Evolutionary conservation across 1,140 invertebrate species (phyloP).

Genomic region (Drosophila equinoxialis): DNA sequence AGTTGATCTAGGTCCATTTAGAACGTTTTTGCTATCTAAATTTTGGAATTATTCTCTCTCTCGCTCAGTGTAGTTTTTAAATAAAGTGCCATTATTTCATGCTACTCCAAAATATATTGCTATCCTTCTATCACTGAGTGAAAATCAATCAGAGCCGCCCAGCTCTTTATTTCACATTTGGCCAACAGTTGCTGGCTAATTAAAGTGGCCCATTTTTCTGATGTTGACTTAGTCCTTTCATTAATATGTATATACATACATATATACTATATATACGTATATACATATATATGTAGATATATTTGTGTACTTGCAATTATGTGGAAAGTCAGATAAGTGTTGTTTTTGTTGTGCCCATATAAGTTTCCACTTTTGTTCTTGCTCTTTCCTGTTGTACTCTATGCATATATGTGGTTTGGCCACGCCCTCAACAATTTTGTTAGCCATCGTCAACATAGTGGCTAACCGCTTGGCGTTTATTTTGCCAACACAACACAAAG

Average conservation of each 20-base stretch:
- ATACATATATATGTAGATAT: constrained; percentile 7
- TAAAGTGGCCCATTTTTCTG: constrained; percentile 1
- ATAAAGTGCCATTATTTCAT: not conserved
- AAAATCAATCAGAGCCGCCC: not conserved
- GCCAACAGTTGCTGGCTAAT: constrained; percentile 6
- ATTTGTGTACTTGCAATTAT: constrained; percentile 15
- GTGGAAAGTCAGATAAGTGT: constrained; percentile 17
- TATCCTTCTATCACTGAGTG: not conserved
- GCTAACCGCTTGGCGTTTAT: constrained; percentile 50
- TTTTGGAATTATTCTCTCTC: too few relatives aligned
- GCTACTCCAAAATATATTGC: not conserved
- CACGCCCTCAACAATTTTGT: constrained; percentile 15
- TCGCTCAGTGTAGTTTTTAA: not conserved
- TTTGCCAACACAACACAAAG: constrained; percentile 42
- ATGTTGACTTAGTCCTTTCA: constrained; percentile 5
- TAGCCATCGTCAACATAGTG: constrained; percentile 7
- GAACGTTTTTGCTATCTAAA: too few relatives aligned
- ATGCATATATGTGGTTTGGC: constrained; percentile 10
- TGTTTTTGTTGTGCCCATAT: constrained; percentile 2
- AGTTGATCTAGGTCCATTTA: too few relatives aligned
- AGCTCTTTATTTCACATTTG: not conserved
- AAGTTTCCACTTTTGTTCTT: constrained; percentile 9
- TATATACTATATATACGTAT: not conserved
- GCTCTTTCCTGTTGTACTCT: not conserved
- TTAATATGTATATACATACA: not conserved